Conservation (phyloP, 2,797 vertebrate genomes). For the Luscinia luscinia region DNA sequence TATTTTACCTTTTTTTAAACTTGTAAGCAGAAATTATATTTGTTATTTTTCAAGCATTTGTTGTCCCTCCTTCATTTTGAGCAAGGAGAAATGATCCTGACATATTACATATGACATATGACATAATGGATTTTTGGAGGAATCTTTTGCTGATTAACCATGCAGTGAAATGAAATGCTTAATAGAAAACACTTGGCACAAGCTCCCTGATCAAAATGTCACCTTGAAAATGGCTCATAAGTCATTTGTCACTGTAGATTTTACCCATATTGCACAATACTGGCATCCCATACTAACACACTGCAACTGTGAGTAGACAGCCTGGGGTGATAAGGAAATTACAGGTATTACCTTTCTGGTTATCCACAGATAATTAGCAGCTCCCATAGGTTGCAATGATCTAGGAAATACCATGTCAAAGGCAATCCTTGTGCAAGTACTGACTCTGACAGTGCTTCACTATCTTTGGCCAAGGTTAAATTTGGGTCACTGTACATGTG, state of each 20-base stretch:
- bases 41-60: neutral
- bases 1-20: neutral
- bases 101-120: neutral
- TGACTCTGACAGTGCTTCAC: conserved; percentile 6
- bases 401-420: conserved; percentile 43
- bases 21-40: conserved; percentile 4
- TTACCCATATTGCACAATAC: neutral
- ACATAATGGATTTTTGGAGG: neutral
- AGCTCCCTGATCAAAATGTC: conserved; percentile 61
- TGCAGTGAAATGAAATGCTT: conserved; percentile 59
- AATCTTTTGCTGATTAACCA: conserved; percentile 65
- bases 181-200: conserved; percentile 60
- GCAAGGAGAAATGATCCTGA: conserved; percentile 7
- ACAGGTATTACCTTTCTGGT: conserved; percentile 31
- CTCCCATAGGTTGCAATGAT: neutral
- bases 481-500: conserved; percentile 8
- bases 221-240: conserved; percentile 60
- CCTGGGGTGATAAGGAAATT: conserved; percentile 12
- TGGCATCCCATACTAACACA: conserved; percentile 9
- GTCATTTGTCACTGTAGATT: conserved; percentile 44
- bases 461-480: conserved; percentile 35
- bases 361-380: conserved; percentile 37
- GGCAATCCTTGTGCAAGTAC: conserved; percentile 1
- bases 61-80: conserved; percentile 4
- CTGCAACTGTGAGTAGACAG: neutral